These are phyloP conservation scores for Hydraecia micacea DNA, from an alignment of 2,888 invertebrate species.

Conservation along the genomic window DNA sequence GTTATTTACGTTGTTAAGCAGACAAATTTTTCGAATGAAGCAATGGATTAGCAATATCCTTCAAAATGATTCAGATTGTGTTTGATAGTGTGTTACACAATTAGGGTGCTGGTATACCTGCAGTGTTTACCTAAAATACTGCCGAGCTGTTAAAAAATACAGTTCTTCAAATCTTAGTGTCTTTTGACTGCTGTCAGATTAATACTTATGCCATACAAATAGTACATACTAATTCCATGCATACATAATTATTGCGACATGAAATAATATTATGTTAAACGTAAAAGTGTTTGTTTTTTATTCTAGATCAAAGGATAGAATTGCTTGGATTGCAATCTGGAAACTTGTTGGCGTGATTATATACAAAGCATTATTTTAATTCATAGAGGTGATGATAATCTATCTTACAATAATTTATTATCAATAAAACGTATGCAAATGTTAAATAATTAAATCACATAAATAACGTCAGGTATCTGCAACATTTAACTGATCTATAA, in stretches of 20 bases:
- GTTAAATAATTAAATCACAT: slow-evolving; percentile 48
- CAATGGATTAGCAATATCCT: too few species aligned
- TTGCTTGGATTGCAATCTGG: background rate
- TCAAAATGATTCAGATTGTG: too few species aligned
- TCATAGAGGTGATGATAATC: slow-evolving; percentile 9
- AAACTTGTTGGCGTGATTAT: background rate
- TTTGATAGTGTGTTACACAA: too few species aligned
- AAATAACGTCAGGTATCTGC: slow-evolving; percentile 46
- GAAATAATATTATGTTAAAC: background rate
- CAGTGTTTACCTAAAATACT: background rate
- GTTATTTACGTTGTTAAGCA: too few species aligned
- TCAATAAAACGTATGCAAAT: slow-evolving; percentile 39
- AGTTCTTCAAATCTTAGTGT: background rate
- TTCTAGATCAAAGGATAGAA: background rate
- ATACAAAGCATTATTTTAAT: background rate
- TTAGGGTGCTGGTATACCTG: too few species aligned
- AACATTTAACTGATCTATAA: slow-evolving; percentile 54
- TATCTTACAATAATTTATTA: slow-evolving; percentile 8
- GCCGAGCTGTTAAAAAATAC: background rate
- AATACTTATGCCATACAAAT: background rate
- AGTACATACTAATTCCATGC: background rate
- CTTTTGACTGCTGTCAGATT: background rate
- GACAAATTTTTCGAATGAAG: too few species aligned
- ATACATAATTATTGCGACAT: background rate
- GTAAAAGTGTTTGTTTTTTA: background rate